Conservation (phyloP, 2,888 invertebrate genomes). For the Pachliopta kotzebuea region DNA sequence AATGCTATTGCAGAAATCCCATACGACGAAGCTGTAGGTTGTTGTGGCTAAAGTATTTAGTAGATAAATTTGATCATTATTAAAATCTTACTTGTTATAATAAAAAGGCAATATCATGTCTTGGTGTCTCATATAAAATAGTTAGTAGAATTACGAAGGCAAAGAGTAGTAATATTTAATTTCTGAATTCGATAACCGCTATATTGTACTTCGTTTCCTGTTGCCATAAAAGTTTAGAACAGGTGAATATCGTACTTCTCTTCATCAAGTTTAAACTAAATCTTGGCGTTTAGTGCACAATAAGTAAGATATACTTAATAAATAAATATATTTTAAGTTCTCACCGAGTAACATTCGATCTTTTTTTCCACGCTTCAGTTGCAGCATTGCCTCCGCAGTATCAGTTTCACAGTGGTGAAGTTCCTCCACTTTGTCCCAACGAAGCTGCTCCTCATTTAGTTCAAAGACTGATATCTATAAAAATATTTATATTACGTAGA, state of each 20-base stretch:
- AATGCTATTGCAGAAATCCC: constrained; percentile 84
- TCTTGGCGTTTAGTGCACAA: no score
- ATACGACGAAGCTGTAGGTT: constrained; percentile 90
- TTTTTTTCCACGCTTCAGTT: constrained; percentile 90
- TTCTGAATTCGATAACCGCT: no score
- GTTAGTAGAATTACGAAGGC: no score
- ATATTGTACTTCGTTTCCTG: no score
- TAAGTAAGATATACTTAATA: no score
- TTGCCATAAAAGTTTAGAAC: no score
- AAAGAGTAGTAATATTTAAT: no score
- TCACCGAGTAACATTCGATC: constrained; percentile 89
- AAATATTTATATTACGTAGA: no score
- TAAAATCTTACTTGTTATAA: neutral
- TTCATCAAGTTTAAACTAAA: no score
- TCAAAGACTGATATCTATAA: constrained; percentile 64
- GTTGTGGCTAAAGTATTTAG: constrained; percentile 80
- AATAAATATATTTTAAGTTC: constrained; percentile 13
- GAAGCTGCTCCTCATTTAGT: constrained; percentile 69
- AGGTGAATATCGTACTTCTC: no score
- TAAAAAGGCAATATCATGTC: no score
- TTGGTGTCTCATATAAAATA: no score
- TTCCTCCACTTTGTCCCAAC: constrained; percentile 83
- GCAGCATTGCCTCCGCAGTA: constrained; percentile 87
- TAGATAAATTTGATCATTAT: neutral
- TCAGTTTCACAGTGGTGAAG: constrained; percentile 85